Base-by-base conservation (phyloP, 2,888 invertebrate genomes). In the Nymphalis c-album region DNA sequence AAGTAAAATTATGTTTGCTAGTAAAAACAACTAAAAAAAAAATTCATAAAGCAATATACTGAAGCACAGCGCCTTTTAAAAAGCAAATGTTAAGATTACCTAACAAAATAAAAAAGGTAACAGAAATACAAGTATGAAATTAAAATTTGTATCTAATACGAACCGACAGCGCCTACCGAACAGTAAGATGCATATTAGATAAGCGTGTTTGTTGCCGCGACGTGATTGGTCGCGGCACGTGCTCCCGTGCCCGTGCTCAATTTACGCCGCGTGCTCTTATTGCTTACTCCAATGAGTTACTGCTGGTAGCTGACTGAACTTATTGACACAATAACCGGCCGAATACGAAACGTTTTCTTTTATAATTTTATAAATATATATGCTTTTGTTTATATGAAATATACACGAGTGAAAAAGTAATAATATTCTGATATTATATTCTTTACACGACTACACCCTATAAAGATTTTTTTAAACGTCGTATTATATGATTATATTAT, bases 141-240 rank as follows among this genome's bases (percentile, higher is more conserved):
- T 59, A 51, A 22, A 58, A 53, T 69, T 71, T 20, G 10, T 26
- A 53, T 53, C 16, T 26, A 53, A 70, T 86, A 78, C 85, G 74
- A 75, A 83, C 80, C 82, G 81, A 81, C 79, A 75, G 72, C 73
- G 77, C 77, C 80, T 80, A 83, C 81, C 60, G 62, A 77, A 84
- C 87, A 88, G 86, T 90, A 90, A 90, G 90, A 91, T 91, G 90
- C 90, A 91, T 91, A 91, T 90, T 90, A 90, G 85, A 91, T 90
- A 89, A 87, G 83, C 76, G 78, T 89, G 83, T 90, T 91, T 91
- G 91, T 89, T 80, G 85, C 77, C 77, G 69, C 80, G 83, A 90
- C 91, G 91, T 91, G 91, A 90, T 90, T 86, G 85, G 84, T 76
- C 76, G 75, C 63, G 69, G 71, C 65, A 73, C 74, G 73, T 74